Evolutionary conservation across 2,113 vertebrate species (phyloP), one percentile per base, ranked within the genome.

Genomic region (Craseonycteris thonglongyai): DNA sequence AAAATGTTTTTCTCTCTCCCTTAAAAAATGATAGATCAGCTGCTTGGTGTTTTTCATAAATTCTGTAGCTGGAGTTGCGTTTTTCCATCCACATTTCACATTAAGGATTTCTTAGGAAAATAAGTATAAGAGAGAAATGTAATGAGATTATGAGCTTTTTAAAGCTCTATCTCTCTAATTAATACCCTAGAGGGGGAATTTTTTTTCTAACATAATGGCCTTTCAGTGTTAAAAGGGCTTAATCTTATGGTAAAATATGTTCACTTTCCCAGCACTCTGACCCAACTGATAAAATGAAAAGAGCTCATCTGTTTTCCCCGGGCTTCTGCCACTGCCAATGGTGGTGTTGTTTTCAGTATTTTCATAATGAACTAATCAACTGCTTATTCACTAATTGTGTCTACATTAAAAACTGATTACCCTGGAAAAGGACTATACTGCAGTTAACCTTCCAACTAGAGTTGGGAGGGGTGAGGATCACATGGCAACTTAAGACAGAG

Each of bases 161-260:
- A 88, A 97, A 98, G 86, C 63, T 96, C 95, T 94, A 47, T 81
- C 71, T 97, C 76, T 94, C 92, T 98, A 98, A 98, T 98, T 97
- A 98, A 97, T 97, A 95, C 95, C 93, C 89, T 59, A 69, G 94
- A 96, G 97, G 95, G 96, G 72, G 16, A 35, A 2, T 80, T 59
- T 97, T 96, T 90, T 81, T 38, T 5, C 90, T 86, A 74, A 97
- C 95, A 90, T 98, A 97, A 97, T 96, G 71, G 69, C 82, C 97
- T 97, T 95, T 97, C 95, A 84, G 95, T 97, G 80, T 81, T 88
- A 95, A 97, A 95, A 38, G 94, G 69, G 90, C 91, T 92, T 96
- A 94, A 95, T 96, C 90, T 95, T 96, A 94, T 95, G 96, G 78
- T 97, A 97, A 97, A 98, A 96, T 97, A 95, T 24, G 11, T 96